Evolutionary conservation across 1,140 invertebrate species (phyloP), one percentile per base, ranked within the genome.

Genomic region (Bradysia coprophila): DNA sequence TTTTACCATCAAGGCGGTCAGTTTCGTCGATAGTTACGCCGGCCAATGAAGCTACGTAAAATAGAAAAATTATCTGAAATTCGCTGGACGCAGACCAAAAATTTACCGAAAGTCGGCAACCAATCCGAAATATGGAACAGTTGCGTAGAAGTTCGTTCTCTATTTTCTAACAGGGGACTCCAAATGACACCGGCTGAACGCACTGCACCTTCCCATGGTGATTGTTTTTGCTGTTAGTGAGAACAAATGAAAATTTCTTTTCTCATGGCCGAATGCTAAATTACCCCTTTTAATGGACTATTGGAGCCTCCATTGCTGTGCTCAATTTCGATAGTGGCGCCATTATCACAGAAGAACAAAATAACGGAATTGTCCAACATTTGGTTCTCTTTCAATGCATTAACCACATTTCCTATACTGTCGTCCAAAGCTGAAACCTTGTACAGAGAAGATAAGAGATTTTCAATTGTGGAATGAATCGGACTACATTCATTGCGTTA

Each of bases 351-450:
- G 28, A 76, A 67, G 49, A 86, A 85, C 3, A 83, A 52, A 6
- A 87, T 68, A 13, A 87, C 71, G 6, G 76, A 72, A 53, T 85
- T 76, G 8, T 77, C 60, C 6, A 90, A 53, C 66, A 87, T 80
- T 1, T 65, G 58, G 39, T 67, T 71, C 11, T 69, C 59, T 21
- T 71, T 54, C n/a, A 94, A 59, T 3, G 82, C 74, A 20, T 67
- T 52, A n/a, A 78, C 67, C 4, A 93, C 73, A 23, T 73, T 64
- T 0, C 87, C 86, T 1, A 94, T 74, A 43, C 84, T 81, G 45
- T 87, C 72, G 59, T 94, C 90, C 23, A 93, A 56, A 52, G 78
- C 80, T n/a, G 82, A 77, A n/a, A n/a, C n/a, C n/a, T n/a, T n/a
- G n/a, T n/a, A n/a, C n/a, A n/a, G n/a, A n/a, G n/a, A n/a, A n/a